phyloP scores from a whole-genome alignment of 2,888 invertebrate genomes.

The Drosophila imparisetae region DNA sequence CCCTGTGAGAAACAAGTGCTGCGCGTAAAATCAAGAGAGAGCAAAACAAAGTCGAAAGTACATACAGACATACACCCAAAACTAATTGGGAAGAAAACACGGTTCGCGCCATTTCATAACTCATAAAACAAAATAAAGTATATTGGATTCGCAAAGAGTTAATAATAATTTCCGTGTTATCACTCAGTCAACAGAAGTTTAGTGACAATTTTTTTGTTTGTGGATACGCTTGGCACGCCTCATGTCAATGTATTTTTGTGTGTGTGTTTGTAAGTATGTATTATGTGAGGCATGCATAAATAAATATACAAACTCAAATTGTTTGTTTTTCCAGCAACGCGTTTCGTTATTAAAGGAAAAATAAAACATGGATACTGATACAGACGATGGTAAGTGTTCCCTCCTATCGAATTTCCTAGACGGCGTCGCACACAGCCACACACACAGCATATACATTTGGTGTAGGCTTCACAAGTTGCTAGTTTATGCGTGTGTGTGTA shows the following conservation, averaged over 20 bases:
- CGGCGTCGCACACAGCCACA: slow-evolving; percentile 5
- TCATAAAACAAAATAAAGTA: slow-evolving; percentile 23
- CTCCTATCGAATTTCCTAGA: not conserved
- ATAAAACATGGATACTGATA: slow-evolving; percentile 44
- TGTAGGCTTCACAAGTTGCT: slow-evolving; percentile 4
- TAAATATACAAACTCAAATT: slow-evolving; percentile 36
- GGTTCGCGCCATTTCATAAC: slow-evolving; percentile 48
- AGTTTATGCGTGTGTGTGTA: not conserved
- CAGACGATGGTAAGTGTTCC: slow-evolving; percentile 46
- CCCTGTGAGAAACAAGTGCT: slow-evolving; percentile 46
- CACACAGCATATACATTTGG: not conserved
- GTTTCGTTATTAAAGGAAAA: slow-evolving; percentile 6
- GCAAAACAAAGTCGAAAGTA: slow-evolving; percentile 44
- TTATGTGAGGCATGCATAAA: slow-evolving; percentile 24
- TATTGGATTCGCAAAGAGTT: not conserved
- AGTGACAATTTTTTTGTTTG: slow-evolving; percentile 19
- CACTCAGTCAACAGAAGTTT: slow-evolving; percentile 1
- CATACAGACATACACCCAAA: slow-evolving; percentile 30
- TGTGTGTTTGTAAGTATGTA: slow-evolving; percentile 17
- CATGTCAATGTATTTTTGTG: slow-evolving; percentile 14
- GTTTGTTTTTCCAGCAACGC: slow-evolving; percentile 22
- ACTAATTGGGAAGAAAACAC: slow-evolving; percentile 48
- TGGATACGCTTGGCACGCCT: slow-evolving; percentile 24
- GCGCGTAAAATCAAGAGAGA: slow-evolving; percentile 36
- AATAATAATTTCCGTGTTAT: slow-evolving; percentile 7